These are phyloP conservation scores for Trichonephila inaurata DNA, from an alignment of 1,140 invertebrate species.

Conservation along the genomic window DNA sequence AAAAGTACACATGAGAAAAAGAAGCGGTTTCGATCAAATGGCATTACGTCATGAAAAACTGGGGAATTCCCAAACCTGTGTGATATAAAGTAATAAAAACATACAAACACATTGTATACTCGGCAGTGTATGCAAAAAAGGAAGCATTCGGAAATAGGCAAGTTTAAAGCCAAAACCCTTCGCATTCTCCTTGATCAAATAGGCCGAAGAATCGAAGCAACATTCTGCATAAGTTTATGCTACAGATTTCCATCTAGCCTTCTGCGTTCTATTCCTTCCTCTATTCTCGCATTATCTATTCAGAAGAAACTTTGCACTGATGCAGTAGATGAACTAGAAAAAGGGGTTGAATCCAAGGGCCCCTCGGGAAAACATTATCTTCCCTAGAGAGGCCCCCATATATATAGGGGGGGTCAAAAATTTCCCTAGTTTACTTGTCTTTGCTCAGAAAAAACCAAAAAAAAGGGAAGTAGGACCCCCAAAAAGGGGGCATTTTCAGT, in stretches of 20 bases:
- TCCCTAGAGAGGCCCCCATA: conserved; percentile 46
- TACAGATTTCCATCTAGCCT: conserved; percentile 40
- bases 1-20: conserved; percentile 39
- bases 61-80: conserved; percentile 42
- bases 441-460: conserved; percentile 60
- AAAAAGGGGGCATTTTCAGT: conserved; percentile 70
- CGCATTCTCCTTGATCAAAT: conserved; percentile 60
- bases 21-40: conserved; percentile 34
- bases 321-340: conserved; percentile 58
- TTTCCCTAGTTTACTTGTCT: conserved; percentile 55
- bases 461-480: conserved; percentile 59
- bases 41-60: conserved; percentile 42
- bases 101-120: conserved; percentile 56
- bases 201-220: conserved; percentile 38
- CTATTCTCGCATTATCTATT: conserved; percentile 69
- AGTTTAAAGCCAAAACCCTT: conserved; percentile 2
- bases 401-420: conserved; percentile 51
- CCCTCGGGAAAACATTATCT: conserved; percentile 67
- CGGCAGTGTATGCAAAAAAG: conserved; percentile 60
- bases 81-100: conserved; percentile 46
- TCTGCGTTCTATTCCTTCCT: conserved; percentile 16
- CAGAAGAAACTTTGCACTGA: conserved; percentile 71
- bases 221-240: conserved; percentile 66
- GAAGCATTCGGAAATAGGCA: background rate
- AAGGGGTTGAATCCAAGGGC: conserved; percentile 53